phyloP scores from a whole-genome alignment of 2,113 vertebrate genomes.

The Grus americana region DNA sequence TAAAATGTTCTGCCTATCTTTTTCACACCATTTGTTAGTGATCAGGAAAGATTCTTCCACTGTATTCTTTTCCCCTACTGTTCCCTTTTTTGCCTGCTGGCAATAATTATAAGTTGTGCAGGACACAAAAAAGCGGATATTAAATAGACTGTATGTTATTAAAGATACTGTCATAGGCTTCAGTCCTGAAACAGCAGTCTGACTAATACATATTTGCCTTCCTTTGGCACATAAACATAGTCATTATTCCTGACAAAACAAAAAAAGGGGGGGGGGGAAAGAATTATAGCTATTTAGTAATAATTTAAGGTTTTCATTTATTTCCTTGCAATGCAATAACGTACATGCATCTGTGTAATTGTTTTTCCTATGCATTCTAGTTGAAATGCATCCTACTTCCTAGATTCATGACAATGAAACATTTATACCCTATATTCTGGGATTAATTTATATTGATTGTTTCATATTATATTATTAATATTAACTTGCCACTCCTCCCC shows the following conservation, averaged over 20 bases:
- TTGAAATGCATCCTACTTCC: conserved; percentile 11
- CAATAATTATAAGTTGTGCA: conserved; percentile 73
- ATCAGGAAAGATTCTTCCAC: conserved; percentile 33
- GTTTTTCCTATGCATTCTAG: conserved; percentile 20
- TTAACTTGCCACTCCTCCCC: not conserved
- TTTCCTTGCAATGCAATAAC: conserved; percentile 27
- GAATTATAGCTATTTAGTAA: conserved; percentile 39
- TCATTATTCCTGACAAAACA: conserved; percentile 59
- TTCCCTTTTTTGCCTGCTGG: conserved; percentile 44
- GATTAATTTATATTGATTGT: conserved; percentile 7
- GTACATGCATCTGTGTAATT: conserved; percentile 49
- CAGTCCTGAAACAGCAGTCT: conserved; percentile 57
- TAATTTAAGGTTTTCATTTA: conserved; percentile 57
- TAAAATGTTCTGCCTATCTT: conserved; percentile 48
- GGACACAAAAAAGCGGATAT: conserved; percentile 70
- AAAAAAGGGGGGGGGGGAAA: fast-evolving
- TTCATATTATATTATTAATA: conserved; percentile 18
- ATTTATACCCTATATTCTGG: conserved; percentile 19
- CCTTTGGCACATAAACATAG: conserved; percentile 59
- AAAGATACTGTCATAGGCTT: conserved; percentile 73
- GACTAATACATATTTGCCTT: conserved; percentile 70
- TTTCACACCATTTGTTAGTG: conserved; percentile 26
- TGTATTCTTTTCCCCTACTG: not conserved
- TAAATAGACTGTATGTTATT: conserved; percentile 76
- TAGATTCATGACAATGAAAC: conserved; percentile 14